Evolutionary conservation across 2,113 vertebrate genomes (phyloP), one percentile per base, ranked within the genome.

Genomic region (Phocoena phocoena): DNA sequence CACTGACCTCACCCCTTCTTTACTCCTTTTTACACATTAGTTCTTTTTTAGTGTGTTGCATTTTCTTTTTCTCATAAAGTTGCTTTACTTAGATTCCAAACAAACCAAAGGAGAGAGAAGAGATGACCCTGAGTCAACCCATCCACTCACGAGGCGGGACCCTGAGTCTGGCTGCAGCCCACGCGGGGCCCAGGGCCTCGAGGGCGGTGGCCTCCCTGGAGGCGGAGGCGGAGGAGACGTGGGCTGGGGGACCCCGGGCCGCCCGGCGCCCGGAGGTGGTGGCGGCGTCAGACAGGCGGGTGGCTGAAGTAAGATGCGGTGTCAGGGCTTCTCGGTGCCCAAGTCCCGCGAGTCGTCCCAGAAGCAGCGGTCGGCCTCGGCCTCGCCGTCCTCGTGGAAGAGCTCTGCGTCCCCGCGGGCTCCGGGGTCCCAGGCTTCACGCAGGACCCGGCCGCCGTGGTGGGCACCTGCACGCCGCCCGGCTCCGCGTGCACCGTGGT

Each of bases 361-460:
- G 0, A 99, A 99, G 98, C 99, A 99, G 97, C 99, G 99, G 65
- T 99, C 98, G 33, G 98, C 99, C 85, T 99, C 99, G 17, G 99
- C 98, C 77, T 99, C 98, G 23, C 99, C 99, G 26, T 99, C 99
- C 58, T 99, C 99, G 0, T 99, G 99, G 96, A 99, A 99, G 36
- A 99, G 99, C 98, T 99, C 99, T 0, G 99, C 99, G 98, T 99
- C 99, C 87, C 99, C 99, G 6, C 99, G 0, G 99, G 99, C 38
- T 98, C 99, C 0, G 99, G 99, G 17, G 99, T 99, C 94, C 99
- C 99, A 88, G 99, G 99, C 98, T 99, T 99, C 79, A 99, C 98
- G 0, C 99, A 99, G 97, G 99, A 99, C 97, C 99, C 99, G 0
- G 99, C 99, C 98, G 99, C 97, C 0, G 99, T 99, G 90, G 99